Evolutionary conservation across 2,888 invertebrate genomes (phyloP).

Genomic region (Erebia epiphron): DNA sequence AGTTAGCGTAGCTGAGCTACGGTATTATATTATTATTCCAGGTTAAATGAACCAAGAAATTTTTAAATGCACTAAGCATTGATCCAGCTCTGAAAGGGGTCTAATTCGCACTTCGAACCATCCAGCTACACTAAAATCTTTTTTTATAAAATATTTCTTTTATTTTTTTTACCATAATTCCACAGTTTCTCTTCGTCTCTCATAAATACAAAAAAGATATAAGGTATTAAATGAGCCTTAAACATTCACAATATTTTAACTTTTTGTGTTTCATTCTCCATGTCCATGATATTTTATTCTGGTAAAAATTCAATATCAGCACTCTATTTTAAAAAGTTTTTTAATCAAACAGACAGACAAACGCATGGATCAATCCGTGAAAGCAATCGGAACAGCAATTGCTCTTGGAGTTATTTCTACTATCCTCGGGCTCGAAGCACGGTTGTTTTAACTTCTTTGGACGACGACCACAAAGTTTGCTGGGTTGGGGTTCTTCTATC

Average conservation of each 20-base stretch:
- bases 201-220: not conserved
- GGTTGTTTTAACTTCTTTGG: slow-evolving; percentile 69
- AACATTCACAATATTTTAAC: not conserved
- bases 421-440: slow-evolving; percentile 69
- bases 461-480: slow-evolving; percentile 65
- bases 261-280: not conserved
- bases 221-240: not conserved
- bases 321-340: slow-evolving; percentile 27
- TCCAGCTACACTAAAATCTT: not conserved
- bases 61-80: not conserved
- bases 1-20: slow-evolving; percentile 27
- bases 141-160: not conserved
- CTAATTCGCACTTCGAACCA: not conserved
- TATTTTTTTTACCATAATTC: not conserved
- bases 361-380: slow-evolving; percentile 75
- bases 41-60: slow-evolving; percentile 6
- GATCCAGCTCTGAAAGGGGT: not conserved
- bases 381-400: slow-evolving; percentile 80
- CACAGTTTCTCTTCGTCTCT: not conserved
- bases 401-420: slow-evolving; percentile 42
- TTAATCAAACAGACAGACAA: slow-evolving; percentile 82
- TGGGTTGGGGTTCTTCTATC: slow-evolving; percentile 61
- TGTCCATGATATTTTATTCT: not conserved
- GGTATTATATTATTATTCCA: not conserved
- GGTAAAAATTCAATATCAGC: not conserved